Evolutionary conservation across 2,113 vertebrate genomes (phyloP), one percentile per base, ranked within the genome.

Genomic region (Rissa tridactyla): DNA sequence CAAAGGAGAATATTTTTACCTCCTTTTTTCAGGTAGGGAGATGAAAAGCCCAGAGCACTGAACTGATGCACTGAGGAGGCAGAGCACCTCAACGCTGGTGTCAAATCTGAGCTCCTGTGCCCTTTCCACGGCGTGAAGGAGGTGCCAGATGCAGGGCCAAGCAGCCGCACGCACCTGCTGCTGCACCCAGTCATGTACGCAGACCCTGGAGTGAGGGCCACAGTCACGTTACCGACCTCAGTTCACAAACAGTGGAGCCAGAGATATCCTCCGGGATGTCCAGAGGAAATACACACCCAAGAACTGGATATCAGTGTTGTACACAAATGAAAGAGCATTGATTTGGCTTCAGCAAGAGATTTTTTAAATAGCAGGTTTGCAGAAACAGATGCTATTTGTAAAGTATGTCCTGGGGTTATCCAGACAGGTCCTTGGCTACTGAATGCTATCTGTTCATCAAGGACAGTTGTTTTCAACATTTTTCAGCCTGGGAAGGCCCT

Each of bases 281-380:
- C 95, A 96, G 85, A 95, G 96, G 96, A 97, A 96, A 92, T 68
- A 95, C 96, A 97, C 96, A 96, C 96, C 96, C 96, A 88, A 83
- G 93, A 86, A 96, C 82, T 96, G 88, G 55, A 80, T 94, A 90
- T 82, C 86, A 80, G 71, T 51, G 46, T 77, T 88, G 92, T 92
- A 90, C 76, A 92, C 88, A 93, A 96, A 88, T 54, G 51, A 88
- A 88, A 96, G 79, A 94, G 62, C 95, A 88, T 54, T 71, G 38
- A 83, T 95, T 93, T 96, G 88, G 82, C 92, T 88, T 90, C 85
- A 88, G 76, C 64, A 73, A 81, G 60, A 55, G 68, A 64, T 38
- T 78, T 92, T 94, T 95, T 86, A 90, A 96, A 88, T 88, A 97
- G 75, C 55, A 94, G 68, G 55, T 84, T 94, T 95, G 89, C 66